Evolutionary conservation across 2,888 invertebrate genomes (phyloP), one percentile per base, ranked within the genome.

Genomic region (Incurvaria masculella): DNA sequence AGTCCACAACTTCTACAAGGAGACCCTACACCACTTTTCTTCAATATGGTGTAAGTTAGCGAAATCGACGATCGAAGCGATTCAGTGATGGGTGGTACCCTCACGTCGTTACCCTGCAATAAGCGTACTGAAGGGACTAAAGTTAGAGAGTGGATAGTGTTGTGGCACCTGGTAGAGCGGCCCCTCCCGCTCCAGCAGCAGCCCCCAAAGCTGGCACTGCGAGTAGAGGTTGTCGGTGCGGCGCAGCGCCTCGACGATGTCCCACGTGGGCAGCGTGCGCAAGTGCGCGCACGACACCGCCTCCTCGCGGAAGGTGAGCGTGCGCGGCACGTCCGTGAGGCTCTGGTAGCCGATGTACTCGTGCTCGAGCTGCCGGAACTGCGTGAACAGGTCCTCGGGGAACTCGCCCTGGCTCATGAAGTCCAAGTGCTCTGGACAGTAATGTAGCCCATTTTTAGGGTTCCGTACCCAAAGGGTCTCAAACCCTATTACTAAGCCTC

Each of bases 301-400:
- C 49, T 85, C 84, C 63, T 94, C 94, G 41, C 81, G 73, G 65
- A 89, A 91, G 2, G 86, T 81, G 42, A 88, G 74, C 2, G 91
- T 87, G 58, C 89, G 88, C 1, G 96, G 95, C 11, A 97, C 94
- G 76, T 97, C 96, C 0, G 96, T 96, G 47, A 97, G 81, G 65
- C 95, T 95, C 75, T 95, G 95, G 75, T 97, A 97, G 42, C 94
- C 95, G 63, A 94, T 91, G 64, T 94, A 94, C 63, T 93, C 92
- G 66, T 93, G 92, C 64, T 93, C 88, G 51, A 95, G 72, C 72
- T 97, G 97, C 52, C 86, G 85, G 71, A 97, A 95, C 52, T 92
- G 89, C 5, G 83, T 84, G 63, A 94, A 89, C 59, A 85, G 82
- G 59, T 87, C 84, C 44, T 88, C 83, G 0, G 84, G 84, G 48